Evolutionary conservation across 2,888 invertebrate species (phyloP), one percentile per base, ranked within the genome.

Genomic region (Lepeophtheirus nordmannii): DNA sequence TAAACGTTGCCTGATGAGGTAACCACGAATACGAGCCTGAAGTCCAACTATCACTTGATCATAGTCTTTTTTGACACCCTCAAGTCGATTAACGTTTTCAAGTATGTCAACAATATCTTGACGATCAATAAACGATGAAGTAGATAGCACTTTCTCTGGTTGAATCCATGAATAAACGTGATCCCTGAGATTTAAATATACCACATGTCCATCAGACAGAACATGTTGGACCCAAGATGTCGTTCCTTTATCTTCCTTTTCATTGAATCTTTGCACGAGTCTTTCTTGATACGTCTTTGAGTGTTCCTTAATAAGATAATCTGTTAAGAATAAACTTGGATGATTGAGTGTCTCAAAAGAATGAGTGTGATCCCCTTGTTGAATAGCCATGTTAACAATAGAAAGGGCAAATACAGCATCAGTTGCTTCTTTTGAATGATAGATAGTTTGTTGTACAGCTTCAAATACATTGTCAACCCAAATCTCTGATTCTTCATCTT

Each of bases 1-100:
- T 68, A 78, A 76, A 68, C 78, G 76, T 72, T 78, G 78, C 60
- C 85, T 79, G 5, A 79, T 73, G 41, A 84, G 73, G 72, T 80
- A 82, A 17, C 85, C 85, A 70, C 81, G 78, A 64, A 79, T 78
- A 59, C 76, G 74, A 1, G 83, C 82, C 75, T 85, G 85, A 53
- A 85, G 75, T 70, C 75, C 77, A 7, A 79, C 73, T 30, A 84
- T 77, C 30, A 30, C 30, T 30, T 30, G 30, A 30, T 30, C 30
- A 7, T 30, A 30, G 30, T 30, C 30, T 30, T 30, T 30, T 30
- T 5, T 30, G 5, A 20, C 23, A n/a, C 39, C 14, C 20, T 10
- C 39, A 38, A 77, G 75, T 8, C 78, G 17, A 22, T 60, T 60
- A 14, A 38, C 30, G 37, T 20, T 7, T 14, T 23, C 39, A 17